Evolutionary conservation across 2,113 vertebrate species (phyloP).

Genomic region (Calyptommatus sinebrachiatus): DNA sequence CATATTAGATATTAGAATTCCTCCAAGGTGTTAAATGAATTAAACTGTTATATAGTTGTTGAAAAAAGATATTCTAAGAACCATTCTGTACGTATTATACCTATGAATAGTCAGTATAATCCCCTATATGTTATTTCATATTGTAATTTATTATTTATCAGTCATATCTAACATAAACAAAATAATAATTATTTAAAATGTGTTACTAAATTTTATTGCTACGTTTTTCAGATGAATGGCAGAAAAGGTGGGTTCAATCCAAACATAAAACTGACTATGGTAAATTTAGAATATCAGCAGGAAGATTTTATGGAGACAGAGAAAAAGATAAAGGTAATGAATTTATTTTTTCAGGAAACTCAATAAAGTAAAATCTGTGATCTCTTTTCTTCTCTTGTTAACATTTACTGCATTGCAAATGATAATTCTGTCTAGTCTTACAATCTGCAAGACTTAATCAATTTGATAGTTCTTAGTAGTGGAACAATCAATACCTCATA

Average conservation of each 20-base stretch:
- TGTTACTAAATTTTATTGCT: background rate
- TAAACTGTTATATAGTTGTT: background rate
- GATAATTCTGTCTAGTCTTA: background rate
- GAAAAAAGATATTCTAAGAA: conserved; percentile 5
- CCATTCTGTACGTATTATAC: background rate
- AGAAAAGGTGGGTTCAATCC: conserved; percentile 75
- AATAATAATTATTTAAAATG: conserved; percentile 5
- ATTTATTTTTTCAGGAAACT: background rate
- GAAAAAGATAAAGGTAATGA: conserved; percentile 81
- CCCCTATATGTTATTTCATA: background rate
- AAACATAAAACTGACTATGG: conserved; percentile 78
- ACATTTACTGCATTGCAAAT: background rate
- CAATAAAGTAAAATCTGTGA: background rate
- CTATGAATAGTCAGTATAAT: background rate
- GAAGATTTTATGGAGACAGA: conserved; percentile 78
- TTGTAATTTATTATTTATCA: background rate
- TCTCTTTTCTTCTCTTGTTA: background rate
- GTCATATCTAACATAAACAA: background rate
- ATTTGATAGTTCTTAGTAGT: background rate
- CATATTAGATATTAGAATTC: no score
- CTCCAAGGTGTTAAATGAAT: background rate
- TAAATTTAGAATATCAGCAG: conserved; percentile 76
- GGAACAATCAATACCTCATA: background rate
- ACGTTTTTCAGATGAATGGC: conserved; percentile 59
- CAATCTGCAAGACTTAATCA: background rate